A percentile compares a stretch with the other conserved stretches of the same genome.
Conservation (phyloP, 1,140 invertebrate species). For the Oncopeltus fasciatus region DNA sequence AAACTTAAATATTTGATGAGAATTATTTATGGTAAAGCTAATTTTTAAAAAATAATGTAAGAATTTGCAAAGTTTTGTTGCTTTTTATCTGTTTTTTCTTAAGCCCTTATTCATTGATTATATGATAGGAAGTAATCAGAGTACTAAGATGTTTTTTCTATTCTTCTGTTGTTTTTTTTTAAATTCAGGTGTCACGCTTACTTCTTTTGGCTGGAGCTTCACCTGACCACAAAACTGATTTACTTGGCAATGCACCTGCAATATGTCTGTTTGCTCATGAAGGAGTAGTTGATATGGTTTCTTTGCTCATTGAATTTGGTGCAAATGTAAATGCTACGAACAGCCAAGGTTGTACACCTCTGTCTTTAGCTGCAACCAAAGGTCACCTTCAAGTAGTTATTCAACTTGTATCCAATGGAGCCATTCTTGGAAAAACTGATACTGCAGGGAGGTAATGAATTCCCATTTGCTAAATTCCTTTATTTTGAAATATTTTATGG, state of each 20-base stretch:
- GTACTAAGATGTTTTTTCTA: neutral
- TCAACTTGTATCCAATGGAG: conserved; percentile 52
- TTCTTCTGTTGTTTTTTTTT: neutral
- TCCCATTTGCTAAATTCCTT: too few species aligned
- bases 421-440: conserved; percentile 62
- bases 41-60: too few species aligned
- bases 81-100: too few species aligned
- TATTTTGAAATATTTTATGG: too few species aligned
- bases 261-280: conserved; percentile 79
- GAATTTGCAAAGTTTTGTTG: too few species aligned
- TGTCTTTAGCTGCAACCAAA: conserved; percentile 62
- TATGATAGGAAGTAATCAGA: neutral
- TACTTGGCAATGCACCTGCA: conserved; percentile 66
- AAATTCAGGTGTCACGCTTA: conserved; percentile 59
- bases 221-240: conserved; percentile 66
- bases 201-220: conserved; percentile 81
- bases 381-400: conserved; percentile 67
- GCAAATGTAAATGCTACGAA: conserved; percentile 80
- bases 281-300: conserved; percentile 75
- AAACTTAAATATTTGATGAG: too few species aligned
- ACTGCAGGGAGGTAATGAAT: conserved; percentile 55
- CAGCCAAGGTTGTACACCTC: conserved; percentile 67
- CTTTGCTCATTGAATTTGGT: conserved; percentile 77
- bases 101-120: neutral
- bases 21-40: too few species aligned